Evolutionary conservation across 2,797 vertebrate species (phyloP), one percentile per base, ranked within the genome.

Genomic region (Crax fasciolata): DNA sequence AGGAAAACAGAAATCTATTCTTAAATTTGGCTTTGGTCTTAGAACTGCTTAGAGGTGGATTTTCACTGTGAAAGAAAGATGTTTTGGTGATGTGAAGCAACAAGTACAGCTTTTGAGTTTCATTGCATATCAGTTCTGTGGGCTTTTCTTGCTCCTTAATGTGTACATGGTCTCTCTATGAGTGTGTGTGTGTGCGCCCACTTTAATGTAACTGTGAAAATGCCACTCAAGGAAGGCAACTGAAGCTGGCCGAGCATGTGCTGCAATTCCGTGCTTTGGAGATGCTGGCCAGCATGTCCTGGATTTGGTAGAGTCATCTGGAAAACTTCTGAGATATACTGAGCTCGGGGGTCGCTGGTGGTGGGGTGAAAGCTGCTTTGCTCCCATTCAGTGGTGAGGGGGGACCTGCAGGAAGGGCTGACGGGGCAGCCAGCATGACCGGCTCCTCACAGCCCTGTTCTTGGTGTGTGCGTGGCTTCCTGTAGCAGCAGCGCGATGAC

Each of bases 361-460:
- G 35, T 35, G 35, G 35, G 35, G 35, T 35, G 35, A 35, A 35
- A 35, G 35, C 35, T 35, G 35, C 35, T 35, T 8, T 35, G 35
- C 35, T 35, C 35, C 35, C 35, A 35, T 35, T 35, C 35, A 35
- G 35, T 35, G 35, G 35, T 35, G 35, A 35, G 35, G 7, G 35
- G 35, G 35, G 35, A 35, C 35, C 35, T 35, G 35, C 35, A 35
- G 35, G 35, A 35, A 35, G 35, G 35, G 35, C 35, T 35, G 35
- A 35, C 35, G 35, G 35, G 35, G 35, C 35, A 35, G 35, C 35
- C 35, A 35, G 35, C 35, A 59, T 49, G 43, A 21, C 20, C 27
- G 28, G 0, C 9, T 76, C 15, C 8, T 35, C 43, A 7, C 1
- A 1, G 10, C 57, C 2, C 1, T 13, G 1, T 55, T 62, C 13